A percentile compares a stretch with the other conserved stretches of the same genome.
phyloP scores from a whole-genome alignment of 2,113 vertebrate genomes.

The Prionailurus bengalensis region DNA sequence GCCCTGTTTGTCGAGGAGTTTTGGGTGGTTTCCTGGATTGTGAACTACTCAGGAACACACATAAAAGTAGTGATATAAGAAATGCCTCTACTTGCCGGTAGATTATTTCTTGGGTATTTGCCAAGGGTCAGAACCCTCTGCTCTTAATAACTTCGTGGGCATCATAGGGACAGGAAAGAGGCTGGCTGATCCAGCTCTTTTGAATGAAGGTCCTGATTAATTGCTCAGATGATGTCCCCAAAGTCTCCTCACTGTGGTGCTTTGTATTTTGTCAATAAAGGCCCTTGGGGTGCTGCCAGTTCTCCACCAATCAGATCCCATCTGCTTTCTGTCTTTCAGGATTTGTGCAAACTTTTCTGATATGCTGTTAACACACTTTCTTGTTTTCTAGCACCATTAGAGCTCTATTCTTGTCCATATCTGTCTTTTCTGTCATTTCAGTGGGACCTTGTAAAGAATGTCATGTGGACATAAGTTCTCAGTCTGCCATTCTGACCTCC shows the following conservation, averaged over 20 bases:
- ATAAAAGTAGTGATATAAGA: neutral
- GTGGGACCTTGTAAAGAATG: conserved; percentile 9
- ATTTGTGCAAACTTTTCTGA: conserved; percentile 35
- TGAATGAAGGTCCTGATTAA: neutral
- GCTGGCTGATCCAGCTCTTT: neutral
- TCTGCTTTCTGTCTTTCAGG: conserved; percentile 27
- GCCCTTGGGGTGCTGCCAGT: neutral
- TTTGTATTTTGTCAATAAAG: conserved; percentile 36
- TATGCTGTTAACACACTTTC: neutral
- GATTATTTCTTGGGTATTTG: neutral
- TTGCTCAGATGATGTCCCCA: neutral
- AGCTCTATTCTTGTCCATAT: conserved; percentile 5
- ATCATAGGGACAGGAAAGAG: neutral
- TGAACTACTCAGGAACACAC: neutral
- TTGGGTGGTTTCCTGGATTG: neutral
- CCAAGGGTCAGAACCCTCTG: neutral
- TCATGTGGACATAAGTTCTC: neutral
- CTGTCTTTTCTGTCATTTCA: conserved; percentile 57
- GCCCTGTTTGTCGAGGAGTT: neutral
- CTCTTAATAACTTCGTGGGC: neutral
- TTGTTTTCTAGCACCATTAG: neutral
- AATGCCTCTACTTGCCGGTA: neutral
- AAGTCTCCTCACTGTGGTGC: neutral
- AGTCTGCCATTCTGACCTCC: conserved; percentile 53
- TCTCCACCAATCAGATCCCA: neutral